These are phyloP conservation scores for Nebria salina DNA, from an alignment of 2,888 invertebrate genomes.

Conservation along the genomic window DNA sequence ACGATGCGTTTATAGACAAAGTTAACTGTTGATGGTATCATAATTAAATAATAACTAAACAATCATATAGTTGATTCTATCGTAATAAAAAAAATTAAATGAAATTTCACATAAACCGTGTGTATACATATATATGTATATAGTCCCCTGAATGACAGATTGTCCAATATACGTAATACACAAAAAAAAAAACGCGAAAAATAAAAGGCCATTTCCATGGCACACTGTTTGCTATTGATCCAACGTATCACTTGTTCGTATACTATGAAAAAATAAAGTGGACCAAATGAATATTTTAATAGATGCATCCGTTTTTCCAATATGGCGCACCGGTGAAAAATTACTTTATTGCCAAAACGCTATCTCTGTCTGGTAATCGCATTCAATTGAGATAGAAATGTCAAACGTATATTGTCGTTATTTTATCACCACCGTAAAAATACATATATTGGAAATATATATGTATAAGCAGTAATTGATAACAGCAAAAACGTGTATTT, in stretches of 20 bases:
- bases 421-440: neutral
- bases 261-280: neutral
- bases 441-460: no score
- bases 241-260: neutral
- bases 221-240: neutral
- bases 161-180: neutral
- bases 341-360: neutral
- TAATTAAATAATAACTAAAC: no score
- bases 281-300: conserved; percentile 1
- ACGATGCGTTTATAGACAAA: no score
- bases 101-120: no score
- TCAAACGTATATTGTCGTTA: neutral
- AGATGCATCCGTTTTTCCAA: neutral
- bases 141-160: neutral
- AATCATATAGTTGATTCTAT: no score
- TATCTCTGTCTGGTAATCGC: neutral
- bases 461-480: no score
- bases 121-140: no score
- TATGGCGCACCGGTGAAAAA: neutral
- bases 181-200: neutral
- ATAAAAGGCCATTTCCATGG: neutral
- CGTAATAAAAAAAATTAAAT: no score
- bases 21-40: no score
- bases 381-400: neutral
- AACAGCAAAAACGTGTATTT: no score